Conservation (phyloP, 2,888 invertebrate genomes). For the Trissolcus japonicus region DNA sequence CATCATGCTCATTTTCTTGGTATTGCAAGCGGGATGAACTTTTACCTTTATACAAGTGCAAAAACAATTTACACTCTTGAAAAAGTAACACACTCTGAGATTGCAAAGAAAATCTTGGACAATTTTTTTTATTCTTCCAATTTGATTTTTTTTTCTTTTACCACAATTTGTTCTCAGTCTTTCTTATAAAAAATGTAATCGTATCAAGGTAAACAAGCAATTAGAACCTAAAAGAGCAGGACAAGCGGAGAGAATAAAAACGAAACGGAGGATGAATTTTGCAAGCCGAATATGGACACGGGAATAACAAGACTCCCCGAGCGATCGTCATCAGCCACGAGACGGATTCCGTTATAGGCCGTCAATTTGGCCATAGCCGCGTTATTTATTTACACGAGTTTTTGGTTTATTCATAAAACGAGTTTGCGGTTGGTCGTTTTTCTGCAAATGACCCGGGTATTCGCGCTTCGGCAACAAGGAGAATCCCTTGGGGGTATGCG, state of each 20-base stretch:
- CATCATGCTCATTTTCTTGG: no score
- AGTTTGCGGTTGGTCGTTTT: constrained; percentile 54
- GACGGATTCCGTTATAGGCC: constrained; percentile 34
- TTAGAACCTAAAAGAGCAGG: constrained; percentile 18
- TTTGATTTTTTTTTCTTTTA: background rate
- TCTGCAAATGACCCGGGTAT: constrained; percentile 51
- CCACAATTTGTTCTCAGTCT: background rate
- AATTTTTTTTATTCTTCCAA: background rate
- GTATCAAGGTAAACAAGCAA: constrained; percentile 26
- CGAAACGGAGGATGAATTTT: constrained; percentile 30
- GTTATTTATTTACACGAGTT: constrained; percentile 52
- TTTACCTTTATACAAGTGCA: no score
- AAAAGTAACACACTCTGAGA: no score
- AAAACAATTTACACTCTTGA: no score
- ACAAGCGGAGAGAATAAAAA: constrained; percentile 14
- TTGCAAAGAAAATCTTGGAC: no score
- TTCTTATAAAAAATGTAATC: constrained; percentile 26
- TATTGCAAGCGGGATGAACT: no score
- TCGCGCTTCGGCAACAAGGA: constrained; percentile 35
- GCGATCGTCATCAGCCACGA: constrained; percentile 35
- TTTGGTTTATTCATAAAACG: constrained; percentile 48
- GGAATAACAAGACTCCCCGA: constrained; percentile 32
- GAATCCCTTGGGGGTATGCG: constrained; percentile 32
- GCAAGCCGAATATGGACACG: constrained; percentile 27
- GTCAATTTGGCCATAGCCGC: constrained; percentile 47